Conservation (phyloP, 2,113 vertebrate genomes). For the Myrmecobius fasciatus region DNA sequence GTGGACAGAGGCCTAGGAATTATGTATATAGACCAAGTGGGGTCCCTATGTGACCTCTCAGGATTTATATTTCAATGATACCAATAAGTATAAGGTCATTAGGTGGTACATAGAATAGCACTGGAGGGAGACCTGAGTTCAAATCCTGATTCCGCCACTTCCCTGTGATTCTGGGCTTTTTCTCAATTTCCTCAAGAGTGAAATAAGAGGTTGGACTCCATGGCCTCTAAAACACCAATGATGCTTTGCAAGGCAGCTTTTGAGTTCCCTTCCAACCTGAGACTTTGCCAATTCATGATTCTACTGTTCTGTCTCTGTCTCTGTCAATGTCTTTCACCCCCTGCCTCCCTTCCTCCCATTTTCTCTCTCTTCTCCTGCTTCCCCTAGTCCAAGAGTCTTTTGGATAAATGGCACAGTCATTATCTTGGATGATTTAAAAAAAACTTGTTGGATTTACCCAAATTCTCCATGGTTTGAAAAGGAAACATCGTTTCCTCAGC, state of each 20-base stretch:
- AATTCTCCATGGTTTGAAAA: no score
- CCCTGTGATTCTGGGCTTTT: background rate
- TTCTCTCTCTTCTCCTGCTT: background rate
- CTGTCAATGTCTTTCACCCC: no score
- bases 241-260: no score
- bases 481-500: no score
- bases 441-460: no score
- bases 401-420: no score
- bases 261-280: background rate
- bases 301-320: no score
- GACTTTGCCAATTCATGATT: background rate
- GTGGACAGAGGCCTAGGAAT: background rate
- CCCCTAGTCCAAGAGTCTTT: no score
- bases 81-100: background rate
- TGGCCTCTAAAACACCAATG: background rate
- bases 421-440: no score
- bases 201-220: background rate
- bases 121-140: background rate
- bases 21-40: background rate
- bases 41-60: background rate
- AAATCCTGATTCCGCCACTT: background rate
- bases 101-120: background rate
- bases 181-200: background rate
- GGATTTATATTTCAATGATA: background rate
- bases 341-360: background rate